Percentiles rank a stretch among this genome's conserved stretches.
Conservation (phyloP, 2,113 vertebrate genomes). For the Colinus virginianus region DNA sequence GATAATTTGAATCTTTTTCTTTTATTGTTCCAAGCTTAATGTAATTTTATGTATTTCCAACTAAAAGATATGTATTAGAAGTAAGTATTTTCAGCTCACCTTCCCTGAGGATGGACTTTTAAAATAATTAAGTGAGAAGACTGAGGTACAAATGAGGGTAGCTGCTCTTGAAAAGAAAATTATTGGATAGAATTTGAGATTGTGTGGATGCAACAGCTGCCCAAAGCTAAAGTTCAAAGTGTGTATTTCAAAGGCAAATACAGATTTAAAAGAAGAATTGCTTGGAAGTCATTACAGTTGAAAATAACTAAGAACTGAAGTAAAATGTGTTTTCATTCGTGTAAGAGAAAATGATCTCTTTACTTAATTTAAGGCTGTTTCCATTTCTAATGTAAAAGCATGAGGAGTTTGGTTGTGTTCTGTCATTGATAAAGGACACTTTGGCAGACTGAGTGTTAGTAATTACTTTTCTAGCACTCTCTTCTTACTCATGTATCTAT, state of each 20-base stretch:
- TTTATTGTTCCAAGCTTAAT: slow-evolving; percentile 52
- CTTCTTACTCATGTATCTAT: not conserved
- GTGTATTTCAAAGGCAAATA: slow-evolving; percentile 51
- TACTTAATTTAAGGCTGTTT: slow-evolving; percentile 15
- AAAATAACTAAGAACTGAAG: not conserved
- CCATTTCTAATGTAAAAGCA: not conserved
- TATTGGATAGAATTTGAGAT: not conserved
- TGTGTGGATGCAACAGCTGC: slow-evolving; percentile 1
- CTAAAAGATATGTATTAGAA: slow-evolving; percentile 45
- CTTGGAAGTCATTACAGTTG: not conserved
- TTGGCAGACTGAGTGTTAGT: slow-evolving; percentile 10
- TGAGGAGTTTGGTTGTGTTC: not conserved
- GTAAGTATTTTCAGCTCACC: slow-evolving; percentile 33
- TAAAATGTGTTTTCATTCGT: not conserved
- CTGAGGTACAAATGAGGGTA: slow-evolving; percentile 28
- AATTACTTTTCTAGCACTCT: not conserved
- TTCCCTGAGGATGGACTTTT: slow-evolving; percentile 36
- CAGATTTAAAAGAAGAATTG: not conserved
- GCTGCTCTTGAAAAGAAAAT: slow-evolving; percentile 6
- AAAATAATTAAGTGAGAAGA: slow-evolving; percentile 44
- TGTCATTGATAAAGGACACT: not conserved
- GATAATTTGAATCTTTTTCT: slow-evolving; percentile 4
- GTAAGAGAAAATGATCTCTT: not conserved
- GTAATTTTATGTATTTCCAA: slow-evolving; percentile 46
- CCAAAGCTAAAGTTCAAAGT: slow-evolving; percentile 53